Evolutionary conservation across 2,888 invertebrate species (phyloP).

Genomic region (Balanococcus diminutus): DNA sequence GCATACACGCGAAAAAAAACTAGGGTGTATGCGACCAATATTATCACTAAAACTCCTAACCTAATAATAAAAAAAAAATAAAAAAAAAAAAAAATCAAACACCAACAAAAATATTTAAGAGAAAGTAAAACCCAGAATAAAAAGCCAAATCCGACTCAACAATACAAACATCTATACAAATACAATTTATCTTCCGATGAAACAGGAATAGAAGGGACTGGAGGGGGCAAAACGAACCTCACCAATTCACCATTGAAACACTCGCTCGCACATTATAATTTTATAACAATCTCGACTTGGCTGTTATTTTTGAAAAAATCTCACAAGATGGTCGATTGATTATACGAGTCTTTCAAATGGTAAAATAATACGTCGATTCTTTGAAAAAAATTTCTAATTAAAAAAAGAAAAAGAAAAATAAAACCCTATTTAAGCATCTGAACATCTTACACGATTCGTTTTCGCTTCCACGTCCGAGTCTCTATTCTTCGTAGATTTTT

Average conservation of each 20-base stretch:
- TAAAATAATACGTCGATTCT: too few relatives aligned
- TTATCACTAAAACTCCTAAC: not conserved
- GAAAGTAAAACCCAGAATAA: slow-evolving; percentile 7
- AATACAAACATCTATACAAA: not conserved
- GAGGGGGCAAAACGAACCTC: too few relatives aligned
- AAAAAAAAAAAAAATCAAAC: not conserved
- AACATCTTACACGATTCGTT: not conserved
- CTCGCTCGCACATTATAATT: too few relatives aligned
- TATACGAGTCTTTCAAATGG: too few relatives aligned
- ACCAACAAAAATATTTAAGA: not conserved
- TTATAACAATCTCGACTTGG: too few relatives aligned
- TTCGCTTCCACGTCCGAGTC: not conserved
- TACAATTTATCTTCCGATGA: not conserved
- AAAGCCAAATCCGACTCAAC: not conserved
- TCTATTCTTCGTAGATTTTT: not conserved
- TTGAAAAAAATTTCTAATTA: too few relatives aligned
- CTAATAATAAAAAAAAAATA: not conserved
- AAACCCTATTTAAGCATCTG: not conserved
- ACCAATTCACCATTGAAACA: too few relatives aligned
- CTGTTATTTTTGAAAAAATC: too few relatives aligned
- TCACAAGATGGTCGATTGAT: too few relatives aligned
- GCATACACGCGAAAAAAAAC: slow-evolving; percentile 19
- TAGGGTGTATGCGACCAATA: slow-evolving; percentile 7
- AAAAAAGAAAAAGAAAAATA: not conserved
- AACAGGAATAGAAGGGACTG: too few relatives aligned